Percentiles rank a stretch among this genome's conserved stretches.
Conservation (phyloP, 2,888 invertebrate species). For the Amphimallon solstitiale region DNA sequence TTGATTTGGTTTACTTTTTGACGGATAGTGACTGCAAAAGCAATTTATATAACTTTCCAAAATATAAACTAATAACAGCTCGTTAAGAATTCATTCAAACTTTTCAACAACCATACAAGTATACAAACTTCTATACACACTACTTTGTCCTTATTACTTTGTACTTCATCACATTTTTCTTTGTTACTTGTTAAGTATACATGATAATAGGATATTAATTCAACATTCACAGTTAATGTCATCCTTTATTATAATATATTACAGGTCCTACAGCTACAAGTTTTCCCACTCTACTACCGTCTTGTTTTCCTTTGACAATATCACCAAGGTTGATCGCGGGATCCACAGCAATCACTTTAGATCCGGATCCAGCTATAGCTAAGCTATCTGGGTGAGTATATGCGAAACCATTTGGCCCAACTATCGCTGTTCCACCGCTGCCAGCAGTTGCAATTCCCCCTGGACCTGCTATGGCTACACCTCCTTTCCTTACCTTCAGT, state of each 20-base stretch:
- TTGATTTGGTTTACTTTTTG: no score
- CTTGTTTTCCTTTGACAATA: conserved; percentile 59
- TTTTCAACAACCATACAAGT: not conserved
- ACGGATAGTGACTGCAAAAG: no score
- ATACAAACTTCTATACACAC: not conserved
- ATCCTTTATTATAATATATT: conserved; percentile 70
- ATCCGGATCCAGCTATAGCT: conserved; percentile 80
- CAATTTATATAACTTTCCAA: no score
- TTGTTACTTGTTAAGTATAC: not conserved
- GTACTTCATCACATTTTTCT: not conserved
- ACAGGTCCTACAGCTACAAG: conserved; percentile 80
- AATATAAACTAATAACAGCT: no score
- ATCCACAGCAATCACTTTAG: conserved; percentile 75
- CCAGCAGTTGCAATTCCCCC: conserved; percentile 85
- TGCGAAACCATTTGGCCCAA: conserved; percentile 81
- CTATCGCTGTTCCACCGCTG: conserved; percentile 81
- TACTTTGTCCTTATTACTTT: not conserved
- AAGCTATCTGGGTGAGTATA: conserved; percentile 80
- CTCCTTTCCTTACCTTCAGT: conserved; percentile 77
- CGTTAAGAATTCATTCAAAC: not conserved
- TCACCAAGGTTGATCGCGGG: conserved; percentile 70
- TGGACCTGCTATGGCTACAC: conserved; percentile 83
- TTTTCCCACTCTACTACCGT: conserved; percentile 70
- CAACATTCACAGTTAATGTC: not conserved
- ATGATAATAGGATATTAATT: not conserved